Evolutionary conservation across 2,888 invertebrate genomes (phyloP).

Genomic region (Morinoia aosen): DNA sequence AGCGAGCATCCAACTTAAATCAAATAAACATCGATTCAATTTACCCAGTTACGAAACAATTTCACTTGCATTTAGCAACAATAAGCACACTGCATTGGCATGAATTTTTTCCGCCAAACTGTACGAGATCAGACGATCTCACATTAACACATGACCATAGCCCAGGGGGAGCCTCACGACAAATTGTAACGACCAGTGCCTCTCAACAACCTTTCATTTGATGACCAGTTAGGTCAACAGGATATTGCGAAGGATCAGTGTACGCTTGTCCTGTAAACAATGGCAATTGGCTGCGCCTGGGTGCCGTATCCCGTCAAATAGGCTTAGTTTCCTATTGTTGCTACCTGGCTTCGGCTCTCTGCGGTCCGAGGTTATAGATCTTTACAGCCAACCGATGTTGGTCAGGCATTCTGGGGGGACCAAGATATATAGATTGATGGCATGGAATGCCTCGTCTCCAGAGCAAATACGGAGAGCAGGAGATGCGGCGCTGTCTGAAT

Average conservation of each 20-base stretch:
- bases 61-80: neutral
- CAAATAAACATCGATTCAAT: too few species aligned
- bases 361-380: neutral
- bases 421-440: constrained; percentile 13
- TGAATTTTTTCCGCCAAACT: neutral
- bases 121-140: neutral
- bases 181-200: neutral
- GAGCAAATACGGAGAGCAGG: neutral
- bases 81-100: neutral
- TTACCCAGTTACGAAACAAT: too few species aligned
- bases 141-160: neutral
- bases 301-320: neutral
- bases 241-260: constrained; percentile 48
- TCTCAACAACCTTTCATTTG: constrained; percentile 15
- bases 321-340: neutral
- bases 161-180: neutral
- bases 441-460: neutral
- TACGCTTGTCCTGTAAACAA: constrained; percentile 47
- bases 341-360: constrained; percentile 19
- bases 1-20: too few species aligned
- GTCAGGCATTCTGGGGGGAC: constrained; percentile 6
- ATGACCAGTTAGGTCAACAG: constrained; percentile 40
- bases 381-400: constrained; percentile 42
- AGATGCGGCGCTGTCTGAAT: neutral
- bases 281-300: constrained; percentile 4